These are phyloP conservation scores for Norana najaformis DNA, from an alignment of 2,888 invertebrate species.

Conservation along the genomic window DNA sequence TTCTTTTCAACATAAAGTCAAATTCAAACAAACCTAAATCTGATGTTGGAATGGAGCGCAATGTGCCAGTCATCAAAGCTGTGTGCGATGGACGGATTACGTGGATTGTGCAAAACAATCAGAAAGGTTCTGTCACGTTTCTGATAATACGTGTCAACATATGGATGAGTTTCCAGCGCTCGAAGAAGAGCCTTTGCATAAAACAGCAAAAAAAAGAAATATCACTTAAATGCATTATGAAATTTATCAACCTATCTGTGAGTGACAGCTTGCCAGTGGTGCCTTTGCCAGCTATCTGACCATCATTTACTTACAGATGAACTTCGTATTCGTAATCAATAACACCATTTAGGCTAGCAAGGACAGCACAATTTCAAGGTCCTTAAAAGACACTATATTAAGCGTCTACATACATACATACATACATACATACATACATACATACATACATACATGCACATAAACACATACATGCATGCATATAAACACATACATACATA, in stretches of 20 bases:
- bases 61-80: conserved; percentile 57
- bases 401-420: background rate
- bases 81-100: conserved; percentile 45
- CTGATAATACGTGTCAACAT: conserved; percentile 59
- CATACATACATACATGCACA: no score
- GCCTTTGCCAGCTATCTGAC: background rate
- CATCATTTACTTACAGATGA: background rate
- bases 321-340: no score
- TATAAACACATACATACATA: no score
- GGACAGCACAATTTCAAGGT: no score
- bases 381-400: background rate
- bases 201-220: background rate
- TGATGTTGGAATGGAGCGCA: conserved; percentile 60
- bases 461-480: no score
- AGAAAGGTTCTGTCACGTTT: conserved; percentile 58
- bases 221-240: background rate
- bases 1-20: background rate
- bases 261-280: no score
- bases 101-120: conserved; percentile 59
- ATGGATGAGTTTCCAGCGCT: conserved; percentile 55
- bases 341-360: no score
- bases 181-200: conserved; percentile 44
- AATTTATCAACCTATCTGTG: background rate
- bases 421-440: no score
- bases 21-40: conserved; percentile 55